Base-by-base conservation (phyloP, 1,140 invertebrate genomes). In the Pachypsylla venusta region DNA sequence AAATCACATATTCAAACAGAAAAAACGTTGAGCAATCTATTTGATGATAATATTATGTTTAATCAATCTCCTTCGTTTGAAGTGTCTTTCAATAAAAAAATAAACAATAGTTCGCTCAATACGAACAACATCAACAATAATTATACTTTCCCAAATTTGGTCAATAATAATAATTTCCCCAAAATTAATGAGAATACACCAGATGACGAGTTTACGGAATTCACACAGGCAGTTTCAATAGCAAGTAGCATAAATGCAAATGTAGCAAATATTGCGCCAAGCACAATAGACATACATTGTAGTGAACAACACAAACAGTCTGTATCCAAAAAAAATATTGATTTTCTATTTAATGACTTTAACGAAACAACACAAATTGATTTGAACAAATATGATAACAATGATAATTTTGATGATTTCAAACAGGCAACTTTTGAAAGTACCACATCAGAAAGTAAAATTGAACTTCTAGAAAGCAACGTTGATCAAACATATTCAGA, bases 151-250 rank as follows among this genome's bases (percentile, higher is more conserved):
- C n/a, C n/a, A n/a, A n/a, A n/a, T n/a, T n/a, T n/a, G n/a, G n/a
- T n/a, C n/a, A n/a, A n/a, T n/a, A n/a, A n/a, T n/a, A n/a, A n/a
- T n/a, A n/a, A n/a, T n/a, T n/a, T n/a, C n/a, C n/a, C n/a, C n/a
- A n/a, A n/a, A n/a, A n/a, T n/a, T n/a, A n/a, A n/a, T n/a, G n/a
- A n/a, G n/a, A n/a, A n/a, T n/a, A n/a, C n/a, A n/a, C n/a, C n/a
- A n/a, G 42, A 48, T 19, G 42, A 48, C 16, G 42, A 48, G 16
- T 48, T 48, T 48, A 48, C 42, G 22, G 42, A 48, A 10, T 48
- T 48, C 42, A 48, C 16, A 48, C 5, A 48, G 22, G 42, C 42
- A 48, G 42, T 19, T 19, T 22, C 42, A 19, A 19, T 48, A n/a
- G n/a, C n/a, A n/a, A n/a, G n/a, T n/a, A n/a, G n/a, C n/a, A n/a